phyloP scores from a whole-genome alignment of 2,888 invertebrate genomes.

The Pecten maximus region DNA sequence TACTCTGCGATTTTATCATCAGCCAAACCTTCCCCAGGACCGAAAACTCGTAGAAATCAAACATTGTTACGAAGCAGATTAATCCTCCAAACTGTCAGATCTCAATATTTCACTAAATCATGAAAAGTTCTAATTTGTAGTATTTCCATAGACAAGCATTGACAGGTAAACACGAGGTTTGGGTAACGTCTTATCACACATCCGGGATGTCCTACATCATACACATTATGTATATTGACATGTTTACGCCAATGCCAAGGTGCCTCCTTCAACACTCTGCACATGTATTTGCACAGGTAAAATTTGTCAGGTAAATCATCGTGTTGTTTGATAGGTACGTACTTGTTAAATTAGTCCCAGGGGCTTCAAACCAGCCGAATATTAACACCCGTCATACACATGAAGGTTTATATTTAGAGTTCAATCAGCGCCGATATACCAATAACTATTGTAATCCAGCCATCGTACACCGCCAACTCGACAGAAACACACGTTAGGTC shows the following conservation, averaged over 20 bases:
- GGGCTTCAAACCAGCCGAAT: neutral
- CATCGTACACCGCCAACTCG: neutral
- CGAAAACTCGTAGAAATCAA: conserved; percentile 30
- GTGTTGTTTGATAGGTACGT: neutral
- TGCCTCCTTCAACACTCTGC: neutral
- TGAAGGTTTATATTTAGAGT: neutral
- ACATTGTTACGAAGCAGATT: neutral
- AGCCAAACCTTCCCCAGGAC: conserved; percentile 1
- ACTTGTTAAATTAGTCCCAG: neutral
- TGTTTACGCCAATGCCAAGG: neutral
- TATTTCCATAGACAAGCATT: neutral
- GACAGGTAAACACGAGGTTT: neutral
- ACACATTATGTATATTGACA: neutral
- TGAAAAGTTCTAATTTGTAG: neutral
- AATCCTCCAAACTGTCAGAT: neutral
- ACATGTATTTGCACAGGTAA: conserved; percentile 19
- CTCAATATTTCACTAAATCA: neutral
- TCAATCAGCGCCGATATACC: conserved; percentile 24
- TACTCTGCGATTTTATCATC: neutral
- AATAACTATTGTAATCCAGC: neutral
- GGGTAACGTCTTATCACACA: neutral
- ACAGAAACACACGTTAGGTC: neutral
- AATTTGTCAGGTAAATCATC: neutral
- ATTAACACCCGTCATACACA: neutral
- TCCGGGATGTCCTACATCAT: no score